Evolutionary conservation across 1,140 invertebrate species (phyloP).

Genomic region (Brachystomella parvula): DNA sequence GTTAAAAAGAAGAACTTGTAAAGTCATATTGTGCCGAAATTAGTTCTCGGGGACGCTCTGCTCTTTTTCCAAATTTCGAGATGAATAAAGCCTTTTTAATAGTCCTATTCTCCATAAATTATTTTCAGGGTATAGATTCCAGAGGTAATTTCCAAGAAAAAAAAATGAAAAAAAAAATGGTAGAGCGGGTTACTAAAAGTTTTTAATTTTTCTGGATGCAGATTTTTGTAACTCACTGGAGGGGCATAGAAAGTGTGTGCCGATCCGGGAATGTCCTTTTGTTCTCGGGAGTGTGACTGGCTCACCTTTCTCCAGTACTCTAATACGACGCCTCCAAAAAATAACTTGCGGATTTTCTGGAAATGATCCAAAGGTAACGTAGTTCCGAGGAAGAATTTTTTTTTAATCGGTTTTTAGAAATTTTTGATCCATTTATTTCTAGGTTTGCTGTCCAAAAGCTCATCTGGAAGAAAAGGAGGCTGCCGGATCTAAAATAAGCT

Average conservation of each 20-base stretch:
- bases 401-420: neutral
- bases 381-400: neutral
- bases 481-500: neutral
- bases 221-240: neutral
- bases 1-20: no score
- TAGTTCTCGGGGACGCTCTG: no score
- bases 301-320: neutral
- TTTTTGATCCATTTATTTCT: neutral
- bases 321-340: conserved; percentile 8
- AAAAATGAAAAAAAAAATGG: no score
- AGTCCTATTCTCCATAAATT: no score
- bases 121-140: no score
- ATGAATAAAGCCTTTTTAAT: no score
- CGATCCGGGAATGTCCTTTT: conserved; percentile 6
- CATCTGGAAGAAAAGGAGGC: neutral
- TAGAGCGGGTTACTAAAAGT: no score
- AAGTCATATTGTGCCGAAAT: no score
- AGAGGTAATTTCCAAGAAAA: no score
- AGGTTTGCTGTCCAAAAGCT: conserved; percentile 12
- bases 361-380: conserved; percentile 13
- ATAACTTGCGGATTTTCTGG: conserved; percentile 17
- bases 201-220: no score
- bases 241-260: conserved; percentile 7
- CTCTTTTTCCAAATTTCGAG: no score
- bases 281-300: neutral